Evolutionary conservation across 2,888 invertebrate species (phyloP).

Genomic region (Andrena chrysosceles): DNA sequence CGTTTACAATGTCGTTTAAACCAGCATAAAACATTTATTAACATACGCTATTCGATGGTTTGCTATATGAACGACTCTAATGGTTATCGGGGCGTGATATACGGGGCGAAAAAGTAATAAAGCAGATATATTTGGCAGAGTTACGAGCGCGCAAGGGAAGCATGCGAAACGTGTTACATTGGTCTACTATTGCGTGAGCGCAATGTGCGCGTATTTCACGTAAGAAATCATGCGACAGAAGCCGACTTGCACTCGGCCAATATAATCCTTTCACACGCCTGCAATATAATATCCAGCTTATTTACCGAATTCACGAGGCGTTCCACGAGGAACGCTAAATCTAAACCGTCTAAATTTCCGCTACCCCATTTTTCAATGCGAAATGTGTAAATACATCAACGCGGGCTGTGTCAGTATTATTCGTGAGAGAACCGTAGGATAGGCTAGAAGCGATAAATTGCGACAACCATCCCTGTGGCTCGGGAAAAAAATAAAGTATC

Average conservation of each 20-base stretch:
- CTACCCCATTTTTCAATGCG: slow-evolving; percentile 10
- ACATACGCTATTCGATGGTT: slow-evolving; percentile 12
- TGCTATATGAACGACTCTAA: slow-evolving; percentile 29
- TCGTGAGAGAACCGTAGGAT: not conserved
- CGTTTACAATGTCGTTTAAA: not conserved
- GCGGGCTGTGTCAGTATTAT: not conserved
- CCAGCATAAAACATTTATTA: slow-evolving; percentile 12
- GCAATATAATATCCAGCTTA: slow-evolving; percentile 11
- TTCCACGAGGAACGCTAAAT: not conserved
- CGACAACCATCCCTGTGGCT: not conserved
- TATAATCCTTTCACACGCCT: slow-evolving; percentile 23
- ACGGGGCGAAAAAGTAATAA: slow-evolving; percentile 43
- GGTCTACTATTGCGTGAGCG: slow-evolving; percentile 8
- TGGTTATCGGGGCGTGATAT: slow-evolving; percentile 43
- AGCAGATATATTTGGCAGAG: slow-evolving; percentile 48
- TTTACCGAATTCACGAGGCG: not conserved
- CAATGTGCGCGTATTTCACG: slow-evolving; percentile 6
- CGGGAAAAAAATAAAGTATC: not conserved
- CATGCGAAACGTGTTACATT: slow-evolving; percentile 36
- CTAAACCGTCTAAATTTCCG: slow-evolving; percentile 4
- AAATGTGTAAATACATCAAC: slow-evolving; percentile 16
- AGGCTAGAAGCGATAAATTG: slow-evolving; percentile 28
- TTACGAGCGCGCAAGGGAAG: slow-evolving; percentile 48
- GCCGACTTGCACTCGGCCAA: not conserved
- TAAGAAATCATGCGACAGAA: slow-evolving; percentile 43